Base-by-base conservation (phyloP, 2,888 invertebrate species). In the Apotomis capreana region DNA sequence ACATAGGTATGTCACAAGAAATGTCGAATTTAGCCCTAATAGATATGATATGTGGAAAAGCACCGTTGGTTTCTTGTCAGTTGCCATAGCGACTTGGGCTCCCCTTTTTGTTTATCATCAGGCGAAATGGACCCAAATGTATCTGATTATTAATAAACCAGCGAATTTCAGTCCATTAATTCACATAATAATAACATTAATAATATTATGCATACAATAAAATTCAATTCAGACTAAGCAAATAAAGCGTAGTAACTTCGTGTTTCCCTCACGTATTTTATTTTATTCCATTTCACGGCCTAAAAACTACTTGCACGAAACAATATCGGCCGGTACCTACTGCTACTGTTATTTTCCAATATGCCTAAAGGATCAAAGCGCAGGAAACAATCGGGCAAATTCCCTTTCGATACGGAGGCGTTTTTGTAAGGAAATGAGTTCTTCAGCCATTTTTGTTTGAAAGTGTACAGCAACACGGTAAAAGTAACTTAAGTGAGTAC, bases 311-410 rank as follows among this genome's bases (percentile, higher is more conserved):
- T 52, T 15, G 10, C 49, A 44, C 40, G 40, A 54, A 60, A 68
- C 60, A 68, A 68, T 52, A 68, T 54, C 44, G 68, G 54, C 52
- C 64, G 44, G 52, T 54, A n/a, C 26, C 26, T 26, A 26, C 51
- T 61, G 67, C 51, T 44, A 26, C 71, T 68, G 61, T 62, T 51
- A 49, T 70, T 68, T 71, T 57, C 67, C 67, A 68, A 71, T 71
- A 71, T 60, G 70, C 65, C 10, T 52, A 51, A 46, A 54, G 55
- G 65, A 71, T 71, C 71, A 71, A 71, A 71, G 71, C 57, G n/a
- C 61, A 37, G 60, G 59, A 54, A 60, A 49, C 51, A 67, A 65
- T 63, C 40, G 57, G 40, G 37, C 44, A 37, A 64, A 44, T 64
- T 67, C 61, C 67, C 60, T 15, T 52, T 37, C 37, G 26, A 59